phyloP scores from a whole-genome alignment of 2,888 invertebrate species.

The Schizaphis graminum region DNA sequence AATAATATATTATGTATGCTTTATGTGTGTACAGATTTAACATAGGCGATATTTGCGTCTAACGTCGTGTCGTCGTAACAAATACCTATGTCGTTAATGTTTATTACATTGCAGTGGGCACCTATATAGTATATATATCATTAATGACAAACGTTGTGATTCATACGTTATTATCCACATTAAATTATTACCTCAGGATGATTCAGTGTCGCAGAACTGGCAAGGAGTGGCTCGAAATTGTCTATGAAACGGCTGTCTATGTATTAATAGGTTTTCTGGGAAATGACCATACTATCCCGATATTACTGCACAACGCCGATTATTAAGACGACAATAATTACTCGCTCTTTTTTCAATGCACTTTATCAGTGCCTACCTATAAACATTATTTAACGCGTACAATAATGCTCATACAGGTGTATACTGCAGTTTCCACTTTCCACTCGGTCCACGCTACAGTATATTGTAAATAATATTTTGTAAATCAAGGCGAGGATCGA shows the following conservation, averaged over 20 bases:
- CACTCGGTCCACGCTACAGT: background rate
- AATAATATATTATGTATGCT: background rate
- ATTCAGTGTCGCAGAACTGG: slow-evolving; percentile 19
- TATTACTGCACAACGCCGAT: background rate
- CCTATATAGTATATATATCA: background rate
- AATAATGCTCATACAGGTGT: background rate
- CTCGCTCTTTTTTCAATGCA: background rate
- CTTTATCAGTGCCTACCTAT: background rate
- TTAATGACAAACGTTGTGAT: slow-evolving; percentile 16
- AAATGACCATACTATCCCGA: background rate
- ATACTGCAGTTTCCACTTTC: background rate
- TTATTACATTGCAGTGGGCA: background rate
- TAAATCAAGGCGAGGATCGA: background rate
- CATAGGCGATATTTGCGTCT: slow-evolving; percentile 6
- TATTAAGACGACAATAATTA: background rate
- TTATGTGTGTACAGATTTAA: background rate
- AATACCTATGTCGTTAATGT: background rate
- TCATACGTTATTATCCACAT: background rate
- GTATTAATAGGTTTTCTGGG: slow-evolving; percentile 24
- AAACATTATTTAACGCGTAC: background rate
- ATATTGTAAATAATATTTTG: background rate
- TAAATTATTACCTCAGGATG: background rate
- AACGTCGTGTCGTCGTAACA: background rate
- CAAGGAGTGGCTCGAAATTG: background rate
- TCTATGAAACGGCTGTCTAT: background rate